phyloP scores from a whole-genome alignment of 2,888 invertebrate genomes.

The Drosophila demipolita region DNA sequence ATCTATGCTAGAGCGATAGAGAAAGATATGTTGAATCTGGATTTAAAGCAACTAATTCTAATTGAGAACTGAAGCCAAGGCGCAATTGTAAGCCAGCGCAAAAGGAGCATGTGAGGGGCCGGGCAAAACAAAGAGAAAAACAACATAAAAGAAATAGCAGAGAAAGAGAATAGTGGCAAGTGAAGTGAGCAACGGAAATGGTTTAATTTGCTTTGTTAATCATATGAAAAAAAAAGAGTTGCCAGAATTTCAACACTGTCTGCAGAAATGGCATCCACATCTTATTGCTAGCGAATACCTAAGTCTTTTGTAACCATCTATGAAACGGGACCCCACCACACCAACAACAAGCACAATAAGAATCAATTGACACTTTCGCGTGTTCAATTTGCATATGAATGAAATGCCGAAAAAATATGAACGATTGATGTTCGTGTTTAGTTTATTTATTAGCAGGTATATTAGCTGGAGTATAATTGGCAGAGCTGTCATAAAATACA shows the following conservation, averaged over 20 bases:
- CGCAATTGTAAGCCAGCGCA: constrained; percentile 31
- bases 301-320: constrained; percentile 12
- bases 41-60: constrained; percentile 48
- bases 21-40: constrained; percentile 11
- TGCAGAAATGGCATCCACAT: constrained; percentile 1
- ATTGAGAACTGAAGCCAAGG: constrained; percentile 36
- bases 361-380: constrained; percentile 69
- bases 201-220: constrained; percentile 26
- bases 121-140: background rate
- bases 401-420: constrained; percentile 44
- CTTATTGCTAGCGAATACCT: background rate
- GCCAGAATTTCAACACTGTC: background rate
- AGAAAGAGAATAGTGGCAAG: background rate
- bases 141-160: constrained; percentile 9
- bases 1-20: constrained; percentile 9
- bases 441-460: background rate
- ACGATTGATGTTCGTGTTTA: constrained; percentile 26
- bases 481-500: background rate
- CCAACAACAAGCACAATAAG: constrained; percentile 17
- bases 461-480: constrained; percentile 6
- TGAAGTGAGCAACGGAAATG: constrained; percentile 17
- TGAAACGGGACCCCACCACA: constrained; percentile 12
- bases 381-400: constrained; percentile 66
- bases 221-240: constrained; percentile 9
- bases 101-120: background rate